Base-by-base conservation (phyloP, 2,797 vertebrate genomes). In the Trichosurus vulpecula region DNA sequence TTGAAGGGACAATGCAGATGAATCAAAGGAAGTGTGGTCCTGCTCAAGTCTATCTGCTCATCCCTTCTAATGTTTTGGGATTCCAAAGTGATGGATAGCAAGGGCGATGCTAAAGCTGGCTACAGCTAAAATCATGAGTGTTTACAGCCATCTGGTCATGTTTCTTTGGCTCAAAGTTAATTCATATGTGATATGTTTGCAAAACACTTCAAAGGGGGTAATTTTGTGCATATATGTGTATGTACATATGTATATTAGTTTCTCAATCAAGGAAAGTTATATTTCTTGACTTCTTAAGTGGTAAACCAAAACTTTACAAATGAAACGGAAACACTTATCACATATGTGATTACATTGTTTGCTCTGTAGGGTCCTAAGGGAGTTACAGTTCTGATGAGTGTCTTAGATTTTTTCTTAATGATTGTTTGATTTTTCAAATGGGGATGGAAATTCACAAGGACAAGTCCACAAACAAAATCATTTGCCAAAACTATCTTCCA, bases 221-320 rank as follows among this genome's bases (percentile, higher is more conserved):
- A 51, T 87, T 87, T 87, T 51, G 25, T 51, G 10, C 74, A 87
- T 47, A 27, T 47, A 27, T 87, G 25, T 22, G 19, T 10, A 41
- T 81, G 41, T 25, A 41, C 8, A 10, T 94, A 47, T 66, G 53
- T 61, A 30, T 89, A 90, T 74, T n/a, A 55, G 0, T 97, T 97
- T 98, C 90, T 87, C 57, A 92, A 31, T 58, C 91, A 41, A 96
- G 41, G 92, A 92, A 95, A 25, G 96, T 53, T 96, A 92, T 91
- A 56, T 35, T 1, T 92, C 92, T 92, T 90, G 90, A 29, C 58
- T 92, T 96, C 55, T 55, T 89, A n/a, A 95, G 27, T 92, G 30
- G 30, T 10, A 95, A 91, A 92, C 30, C 52, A 54, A n/a, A n/a
- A 90, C 30, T 94, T 94, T 27, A 30, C 30, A 1, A 52, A 31